A percentile compares a stretch with the other conserved stretches of the same genome.
These are phyloP conservation scores for Meghimatium bilineatum DNA, from an alignment of 2,888 invertebrate species.

Conservation along the genomic window DNA sequence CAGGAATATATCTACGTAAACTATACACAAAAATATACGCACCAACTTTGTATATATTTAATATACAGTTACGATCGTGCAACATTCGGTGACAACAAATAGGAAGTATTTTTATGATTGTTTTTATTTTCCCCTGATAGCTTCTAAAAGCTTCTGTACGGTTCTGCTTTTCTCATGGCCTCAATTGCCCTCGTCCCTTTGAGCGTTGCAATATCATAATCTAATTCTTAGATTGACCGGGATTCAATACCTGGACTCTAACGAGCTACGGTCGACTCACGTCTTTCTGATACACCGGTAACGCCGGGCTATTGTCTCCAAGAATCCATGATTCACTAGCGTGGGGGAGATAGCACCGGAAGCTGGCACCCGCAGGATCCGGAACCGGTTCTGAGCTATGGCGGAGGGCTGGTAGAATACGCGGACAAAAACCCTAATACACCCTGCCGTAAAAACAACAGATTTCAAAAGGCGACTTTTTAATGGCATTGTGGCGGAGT, in stretches of 20 bases:
- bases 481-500: conserved; percentile 28
- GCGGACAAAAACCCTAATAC: conserved; percentile 36
- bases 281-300: conserved; percentile 28
- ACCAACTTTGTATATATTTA: too few relatives aligned
- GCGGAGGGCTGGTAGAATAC: conserved; percentile 39
- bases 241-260: conserved; percentile 23
- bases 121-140: not conserved
- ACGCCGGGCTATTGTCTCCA: conserved; percentile 36
- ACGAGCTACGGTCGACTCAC: not conserved
- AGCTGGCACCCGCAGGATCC: conserved; percentile 43
- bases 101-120: not conserved
- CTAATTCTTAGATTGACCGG: conserved; percentile 8
- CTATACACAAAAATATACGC: too few relatives aligned
- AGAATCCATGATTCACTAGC: conserved; percentile 43
- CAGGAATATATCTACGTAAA: too few relatives aligned
- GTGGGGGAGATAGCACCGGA: conserved; percentile 43
- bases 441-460: conserved; percentile 25
- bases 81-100: too few relatives aligned
- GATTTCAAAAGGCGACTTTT: conserved; percentile 40
- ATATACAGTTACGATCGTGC: too few relatives aligned
- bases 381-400: conserved; percentile 44
- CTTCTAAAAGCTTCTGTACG: not conserved
- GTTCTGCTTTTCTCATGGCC: conserved; percentile 1
- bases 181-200: conserved; percentile 15
- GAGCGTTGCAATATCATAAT: conserved; percentile 26